Base-by-base conservation (phyloP, 2,888 invertebrate genomes). In the Onchidella celtica region DNA sequence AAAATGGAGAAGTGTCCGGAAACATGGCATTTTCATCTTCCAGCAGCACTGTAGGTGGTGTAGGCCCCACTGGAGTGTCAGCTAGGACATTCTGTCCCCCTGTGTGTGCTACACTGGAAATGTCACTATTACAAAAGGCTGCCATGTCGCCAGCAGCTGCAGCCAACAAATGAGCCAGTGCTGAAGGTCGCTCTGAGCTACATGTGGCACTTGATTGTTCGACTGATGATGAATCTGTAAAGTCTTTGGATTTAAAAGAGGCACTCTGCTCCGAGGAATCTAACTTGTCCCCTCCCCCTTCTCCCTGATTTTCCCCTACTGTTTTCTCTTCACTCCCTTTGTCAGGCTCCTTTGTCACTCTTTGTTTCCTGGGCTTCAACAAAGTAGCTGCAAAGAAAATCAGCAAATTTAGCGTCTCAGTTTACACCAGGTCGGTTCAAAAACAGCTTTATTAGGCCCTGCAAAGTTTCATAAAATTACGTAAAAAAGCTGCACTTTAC, bases 21-120 rank as follows among this genome's bases (percentile, higher is more conserved):
- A 91, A 91, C 88, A 91, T 88, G 9, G 91, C 90, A 83, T 91
- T 90, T 59, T 90, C 91, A 59, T 89, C 90, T 24, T 76, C 82
- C 24, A 76, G 36, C 9, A 82, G 55, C 0, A 68, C 73, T 47
- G 78, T 27, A 29, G 82, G n/a, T n/a, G 77, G 72, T 57, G 77
- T 66, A 9, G 61, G 68, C 4, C 65, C 47, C 9, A 40, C 38
- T n/a, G 38, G 55, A 2, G 55, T 3, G 32, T 59, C 78, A 59
- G 59, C 3, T 17, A 21, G 27, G 14, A n/a, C 27, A 70, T 59
- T 69, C 55, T 36, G 69, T 2, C 38, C 69, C 3, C n/a, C 27
- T 2, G 57, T 69, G 0, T 55, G 57, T 9, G 55, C n/a, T 4
- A 57, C 27, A 0, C 24, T 3, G 47, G 66, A 4, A 36, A 3